Evolutionary conservation across 2,888 invertebrate genomes (phyloP).

Genomic region (Mythimna vitellina): DNA sequence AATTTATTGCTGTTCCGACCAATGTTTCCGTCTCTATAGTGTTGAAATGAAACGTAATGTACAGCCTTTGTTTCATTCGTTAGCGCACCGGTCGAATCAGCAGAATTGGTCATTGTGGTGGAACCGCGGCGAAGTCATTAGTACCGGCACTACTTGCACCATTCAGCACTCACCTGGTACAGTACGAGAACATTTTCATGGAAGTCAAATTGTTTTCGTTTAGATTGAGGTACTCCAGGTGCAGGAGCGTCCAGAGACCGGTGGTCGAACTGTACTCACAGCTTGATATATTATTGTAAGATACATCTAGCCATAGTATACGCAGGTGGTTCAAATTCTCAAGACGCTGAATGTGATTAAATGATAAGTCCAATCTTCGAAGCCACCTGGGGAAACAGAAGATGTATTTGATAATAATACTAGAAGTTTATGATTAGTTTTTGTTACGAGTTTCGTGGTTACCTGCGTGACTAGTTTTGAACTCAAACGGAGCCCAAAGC

Average conservation of each 20-base stretch:
- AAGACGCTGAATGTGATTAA: conserved; percentile 90
- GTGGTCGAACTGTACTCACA: conserved; percentile 80
- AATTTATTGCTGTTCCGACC: conserved; percentile 33
- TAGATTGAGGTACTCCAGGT: conserved; percentile 89
- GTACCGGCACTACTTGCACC: conserved; percentile 22
- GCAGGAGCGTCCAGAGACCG: conserved; percentile 88
- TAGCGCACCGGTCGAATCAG: conserved; percentile 57
- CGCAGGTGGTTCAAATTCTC: conserved; percentile 90
- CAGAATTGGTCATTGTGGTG: conserved; percentile 57
- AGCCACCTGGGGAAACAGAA: conserved; percentile 85
- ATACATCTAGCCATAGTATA: conserved; percentile 89
- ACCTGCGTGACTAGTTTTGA: background rate
- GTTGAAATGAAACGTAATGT: conserved; percentile 32
- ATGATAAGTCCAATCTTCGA: conserved; percentile 90
- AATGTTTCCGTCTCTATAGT: conserved; percentile 19
- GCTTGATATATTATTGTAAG: conserved; percentile 88
- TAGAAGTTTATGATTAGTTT: conserved; percentile 9
- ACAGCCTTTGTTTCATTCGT: conserved; percentile 60
- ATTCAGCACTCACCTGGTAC: conserved; percentile 75
- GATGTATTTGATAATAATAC: background rate
- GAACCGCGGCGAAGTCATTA: conserved; percentile 41
- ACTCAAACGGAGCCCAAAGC: background rate
- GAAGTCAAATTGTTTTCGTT: conserved; percentile 89
- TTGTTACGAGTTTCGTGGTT: background rate
- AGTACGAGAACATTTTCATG: conserved; percentile 88